Percentiles rank a stretch among this genome's conserved stretches.
These are phyloP conservation scores for Panopea generosa DNA, from an alignment of 2,888 invertebrate genomes.

Conservation along the genomic window DNA sequence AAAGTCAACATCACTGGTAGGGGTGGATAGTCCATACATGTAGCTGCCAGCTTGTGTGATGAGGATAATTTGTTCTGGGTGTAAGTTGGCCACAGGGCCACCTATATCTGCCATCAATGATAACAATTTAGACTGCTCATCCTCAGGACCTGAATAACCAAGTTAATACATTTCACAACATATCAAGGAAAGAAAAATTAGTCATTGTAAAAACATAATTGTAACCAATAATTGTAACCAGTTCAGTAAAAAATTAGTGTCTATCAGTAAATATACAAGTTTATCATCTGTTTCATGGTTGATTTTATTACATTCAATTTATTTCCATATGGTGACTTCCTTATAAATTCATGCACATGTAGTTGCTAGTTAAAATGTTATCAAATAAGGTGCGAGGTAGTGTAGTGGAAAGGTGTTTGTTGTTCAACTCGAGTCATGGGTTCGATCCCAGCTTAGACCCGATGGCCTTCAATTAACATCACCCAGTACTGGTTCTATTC, in stretches of 20 bases:
- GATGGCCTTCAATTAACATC: too few relatives aligned
- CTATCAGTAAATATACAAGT: too few relatives aligned
- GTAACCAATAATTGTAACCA: not conserved
- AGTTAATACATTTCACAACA: not conserved
- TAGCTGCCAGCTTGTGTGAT: slow-evolving; percentile 81
- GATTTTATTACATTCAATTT: too few relatives aligned
- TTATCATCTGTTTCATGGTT: too few relatives aligned
- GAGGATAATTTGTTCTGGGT: slow-evolving; percentile 77
- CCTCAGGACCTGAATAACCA: slow-evolving; percentile 62
- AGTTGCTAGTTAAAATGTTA: too few relatives aligned
- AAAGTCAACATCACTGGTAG: slow-evolving; percentile 80
- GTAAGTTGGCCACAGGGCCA: slow-evolving; percentile 71
- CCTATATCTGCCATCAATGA: slow-evolving; percentile 76
- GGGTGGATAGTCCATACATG: slow-evolving; percentile 79
- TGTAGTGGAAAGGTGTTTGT: too few relatives aligned
- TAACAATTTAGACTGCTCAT: slow-evolving; percentile 64
- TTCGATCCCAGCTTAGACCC: too few relatives aligned
- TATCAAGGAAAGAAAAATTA: not conserved
- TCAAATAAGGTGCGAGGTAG: too few relatives aligned
- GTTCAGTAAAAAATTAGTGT: not conserved
- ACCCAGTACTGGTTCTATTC: too few relatives aligned
- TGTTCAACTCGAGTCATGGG: too few relatives aligned
- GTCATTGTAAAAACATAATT: slow-evolving; percentile 1
- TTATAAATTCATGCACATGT: too few relatives aligned
- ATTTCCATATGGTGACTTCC: too few relatives aligned